Conservation (phyloP, 2,888 invertebrate species). For the Tanypteryx hageni region DNA sequence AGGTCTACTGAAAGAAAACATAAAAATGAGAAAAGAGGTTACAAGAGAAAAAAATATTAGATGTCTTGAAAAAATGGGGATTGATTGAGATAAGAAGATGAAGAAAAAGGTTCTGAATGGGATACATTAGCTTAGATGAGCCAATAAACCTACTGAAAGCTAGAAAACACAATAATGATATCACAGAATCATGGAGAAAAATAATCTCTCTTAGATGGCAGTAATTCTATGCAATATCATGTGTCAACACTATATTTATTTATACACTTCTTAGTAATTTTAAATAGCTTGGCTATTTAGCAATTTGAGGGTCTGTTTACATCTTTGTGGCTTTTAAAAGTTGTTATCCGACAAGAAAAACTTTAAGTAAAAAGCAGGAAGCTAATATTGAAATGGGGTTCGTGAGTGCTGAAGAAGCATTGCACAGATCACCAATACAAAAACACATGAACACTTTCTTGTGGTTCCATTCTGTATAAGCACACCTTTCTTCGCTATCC, state of each 20-base stretch:
- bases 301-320: background rate
- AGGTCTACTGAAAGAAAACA: too few species aligned
- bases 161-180: too few species aligned
- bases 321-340: too few species aligned
- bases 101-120: too few species aligned
- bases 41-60: too few species aligned
- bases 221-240: background rate
- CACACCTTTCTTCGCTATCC: constrained; percentile 93
- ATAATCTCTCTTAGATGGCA: background rate
- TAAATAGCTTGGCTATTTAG: background rate
- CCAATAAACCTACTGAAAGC: too few species aligned
- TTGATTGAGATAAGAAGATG: too few species aligned
- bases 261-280: background rate
- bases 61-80: too few species aligned
- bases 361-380: background rate
- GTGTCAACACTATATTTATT: background rate
- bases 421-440: constrained; percentile 93
- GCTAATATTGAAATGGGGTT: background rate
- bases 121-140: too few species aligned
- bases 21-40: too few species aligned
- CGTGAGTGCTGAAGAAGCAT: constrained; percentile 74
- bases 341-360: background rate
- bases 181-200: too few species aligned
- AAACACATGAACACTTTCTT: constrained; percentile 94
- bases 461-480: constrained; percentile 88